Evolutionary conservation across 53 echinoderm and acorn worm species (phyloP).

Genomic region (Holothuria leucospilota): DNA sequence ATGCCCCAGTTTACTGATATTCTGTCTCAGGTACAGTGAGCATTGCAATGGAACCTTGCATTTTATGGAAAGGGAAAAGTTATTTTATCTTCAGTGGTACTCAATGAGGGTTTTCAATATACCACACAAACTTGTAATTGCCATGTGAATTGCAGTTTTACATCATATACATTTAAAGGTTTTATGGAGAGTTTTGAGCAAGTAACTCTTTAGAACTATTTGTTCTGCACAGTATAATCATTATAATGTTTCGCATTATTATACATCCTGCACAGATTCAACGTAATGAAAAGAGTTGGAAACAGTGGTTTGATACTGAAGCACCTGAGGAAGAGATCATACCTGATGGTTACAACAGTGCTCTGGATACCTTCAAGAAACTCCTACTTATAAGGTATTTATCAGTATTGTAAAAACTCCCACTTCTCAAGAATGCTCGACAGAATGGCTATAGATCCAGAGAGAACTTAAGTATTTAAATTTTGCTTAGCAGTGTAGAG

Average conservation of each 20-base stretch:
- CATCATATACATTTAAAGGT: too few relatives aligned
- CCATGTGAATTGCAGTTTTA: too few relatives aligned
- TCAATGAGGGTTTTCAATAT: background rate
- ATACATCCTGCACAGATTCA: conserved; percentile 66
- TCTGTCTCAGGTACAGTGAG: conserved; percentile 75
- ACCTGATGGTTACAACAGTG: conserved; percentile 94
- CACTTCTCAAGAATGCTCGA: too few relatives aligned
- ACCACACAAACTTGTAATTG: background rate
- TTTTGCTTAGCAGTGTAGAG: too few relatives aligned
- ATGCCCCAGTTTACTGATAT: conserved; percentile 92
- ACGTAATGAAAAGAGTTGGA: conserved; percentile 95
- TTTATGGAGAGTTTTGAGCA: too few relatives aligned
- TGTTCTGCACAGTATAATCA: too few relatives aligned
- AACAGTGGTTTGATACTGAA: conserved; percentile 98
- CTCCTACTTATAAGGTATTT: conserved; percentile 89
- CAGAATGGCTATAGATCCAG: too few relatives aligned
- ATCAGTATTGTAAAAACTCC: too few relatives aligned
- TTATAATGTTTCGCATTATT: too few relatives aligned
- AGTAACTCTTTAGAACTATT: too few relatives aligned
- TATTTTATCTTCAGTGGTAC: background rate
- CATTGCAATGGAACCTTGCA: background rate
- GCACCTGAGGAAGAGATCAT: conserved; percentile 98
- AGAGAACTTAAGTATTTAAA: too few relatives aligned
- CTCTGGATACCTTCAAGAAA: conserved; percentile 95
- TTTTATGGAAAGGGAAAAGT: background rate